Conservation (phyloP, 2,888 invertebrate genomes). For the Calliopum simillimum region DNA sequence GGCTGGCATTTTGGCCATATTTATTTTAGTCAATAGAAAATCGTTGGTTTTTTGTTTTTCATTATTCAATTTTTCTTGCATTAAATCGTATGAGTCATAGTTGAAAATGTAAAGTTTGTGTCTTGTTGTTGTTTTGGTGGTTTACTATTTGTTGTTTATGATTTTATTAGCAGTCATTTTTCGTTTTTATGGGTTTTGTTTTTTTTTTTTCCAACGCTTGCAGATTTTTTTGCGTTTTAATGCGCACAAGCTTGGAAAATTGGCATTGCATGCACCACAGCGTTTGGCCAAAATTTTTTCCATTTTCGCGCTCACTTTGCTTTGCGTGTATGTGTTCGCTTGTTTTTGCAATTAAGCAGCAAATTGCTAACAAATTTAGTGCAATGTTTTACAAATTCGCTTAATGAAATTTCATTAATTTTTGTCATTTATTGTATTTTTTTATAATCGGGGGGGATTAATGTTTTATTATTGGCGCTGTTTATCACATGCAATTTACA, state of each 20-base stretch:
- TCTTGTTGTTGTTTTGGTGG: constrained; percentile 41
- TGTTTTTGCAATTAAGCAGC: constrained; percentile 59
- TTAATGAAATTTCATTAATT: constrained; percentile 33
- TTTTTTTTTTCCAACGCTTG: constrained; percentile 39
- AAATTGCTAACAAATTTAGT: constrained; percentile 64
- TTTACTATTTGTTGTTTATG: constrained; percentile 40
- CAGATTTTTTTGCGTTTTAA: constrained; percentile 37
- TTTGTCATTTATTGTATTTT: constrained; percentile 11
- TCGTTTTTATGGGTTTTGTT: background rate
- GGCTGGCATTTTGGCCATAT: constrained; percentile 13
- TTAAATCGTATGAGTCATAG: constrained; percentile 31
- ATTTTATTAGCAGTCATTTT: constrained; percentile 31
- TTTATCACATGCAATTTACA: background rate
- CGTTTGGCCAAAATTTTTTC: constrained; percentile 26
- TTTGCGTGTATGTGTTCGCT: constrained; percentile 10
- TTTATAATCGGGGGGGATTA: background rate
- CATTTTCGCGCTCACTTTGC: background rate
- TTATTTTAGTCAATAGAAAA: constrained; percentile 25
- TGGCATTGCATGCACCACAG: constrained; percentile 27
- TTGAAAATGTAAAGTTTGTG: constrained; percentile 37
- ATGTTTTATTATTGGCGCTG: background rate
- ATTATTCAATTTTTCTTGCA: constrained; percentile 7
- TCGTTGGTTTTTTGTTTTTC: no score
- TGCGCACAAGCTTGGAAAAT: constrained; percentile 25
- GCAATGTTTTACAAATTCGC: constrained; percentile 34